These are phyloP conservation scores for Drosophila sproati DNA, from an alignment of 1,140 invertebrate genomes.

Conservation along the genomic window DNA sequence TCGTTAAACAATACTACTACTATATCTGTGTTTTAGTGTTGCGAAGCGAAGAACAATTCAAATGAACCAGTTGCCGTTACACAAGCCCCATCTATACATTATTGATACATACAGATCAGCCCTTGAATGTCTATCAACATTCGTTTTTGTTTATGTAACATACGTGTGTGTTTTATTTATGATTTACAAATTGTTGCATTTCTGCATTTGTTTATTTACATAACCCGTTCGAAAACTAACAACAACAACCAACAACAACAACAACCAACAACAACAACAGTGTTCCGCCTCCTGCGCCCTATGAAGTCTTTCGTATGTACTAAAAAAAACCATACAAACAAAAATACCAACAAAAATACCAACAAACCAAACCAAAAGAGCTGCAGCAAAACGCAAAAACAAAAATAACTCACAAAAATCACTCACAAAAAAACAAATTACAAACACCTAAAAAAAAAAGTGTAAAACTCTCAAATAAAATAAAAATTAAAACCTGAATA, in stretches of 20 bases:
- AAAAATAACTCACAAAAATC: conserved; percentile 41
- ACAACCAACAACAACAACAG: conserved; percentile 44
- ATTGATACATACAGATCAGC: conserved; percentile 76
- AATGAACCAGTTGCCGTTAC: conserved; percentile 71
- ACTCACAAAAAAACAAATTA: conserved; percentile 55
- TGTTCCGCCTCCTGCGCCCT: conserved; percentile 83
- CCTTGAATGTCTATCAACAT: conserved; percentile 76
- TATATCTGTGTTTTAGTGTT: conserved; percentile 57
- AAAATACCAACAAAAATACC: conserved; percentile 29
- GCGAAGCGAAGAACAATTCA: conserved; percentile 56
- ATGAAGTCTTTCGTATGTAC: conserved; percentile 84
- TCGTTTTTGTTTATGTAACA: conserved; percentile 77
- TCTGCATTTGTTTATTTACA: conserved; percentile 83
- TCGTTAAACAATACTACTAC: conserved; percentile 18
- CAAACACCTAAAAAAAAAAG: conserved; percentile 52
- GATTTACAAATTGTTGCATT: conserved; percentile 83
- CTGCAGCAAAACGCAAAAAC: conserved; percentile 33
- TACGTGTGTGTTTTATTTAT: conserved; percentile 83
- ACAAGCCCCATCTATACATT: conserved; percentile 73
- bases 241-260: no score
- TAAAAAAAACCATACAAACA: conserved; percentile 40
- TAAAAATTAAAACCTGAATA: conserved; percentile 60
- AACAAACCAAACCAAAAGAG: conserved; percentile 29
- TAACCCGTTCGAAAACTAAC: conserved; percentile 70
- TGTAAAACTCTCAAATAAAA: conserved; percentile 60